Evolutionary conservation across 1,140 invertebrate genomes (phyloP).

Genomic region (Bradynema listronoti): DNA sequence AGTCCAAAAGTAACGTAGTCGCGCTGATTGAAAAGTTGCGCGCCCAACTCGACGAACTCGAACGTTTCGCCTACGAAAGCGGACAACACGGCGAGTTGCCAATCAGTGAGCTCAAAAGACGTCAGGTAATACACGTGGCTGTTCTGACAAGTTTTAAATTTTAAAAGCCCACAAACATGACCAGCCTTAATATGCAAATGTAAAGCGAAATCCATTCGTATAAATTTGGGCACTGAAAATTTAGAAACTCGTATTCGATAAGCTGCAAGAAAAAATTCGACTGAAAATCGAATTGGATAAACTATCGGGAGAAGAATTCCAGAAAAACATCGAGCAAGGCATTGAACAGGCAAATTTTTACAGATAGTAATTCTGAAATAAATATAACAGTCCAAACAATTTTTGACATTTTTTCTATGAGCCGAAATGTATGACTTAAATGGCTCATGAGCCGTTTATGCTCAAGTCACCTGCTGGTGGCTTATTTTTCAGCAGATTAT

Average conservation of each 20-base stretch:
- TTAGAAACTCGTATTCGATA: constrained; percentile 78
- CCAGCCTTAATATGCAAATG: no score
- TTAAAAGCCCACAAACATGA: background rate
- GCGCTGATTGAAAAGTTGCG: constrained; percentile 79
- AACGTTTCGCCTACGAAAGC: constrained; percentile 80
- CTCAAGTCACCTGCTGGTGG: no score
- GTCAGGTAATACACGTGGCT: constrained; percentile 24
- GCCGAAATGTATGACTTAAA: no score
- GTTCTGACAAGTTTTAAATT: constrained; percentile 67
- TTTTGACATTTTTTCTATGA: constrained; percentile 18
- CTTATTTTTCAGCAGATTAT: no score
- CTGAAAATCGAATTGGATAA: constrained; percentile 71
- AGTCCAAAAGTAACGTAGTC: constrained; percentile 64
- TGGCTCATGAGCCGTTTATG: no score
- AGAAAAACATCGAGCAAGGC: constrained; percentile 70
- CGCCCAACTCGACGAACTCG: constrained; percentile 81
- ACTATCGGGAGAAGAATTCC: constrained; percentile 70
- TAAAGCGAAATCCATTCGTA: no score
- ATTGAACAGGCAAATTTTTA: constrained; percentile 65
- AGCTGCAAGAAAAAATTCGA: constrained; percentile 71
- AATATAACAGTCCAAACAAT: background rate
- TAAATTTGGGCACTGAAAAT: constrained; percentile 72
- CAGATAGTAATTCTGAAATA: background rate
- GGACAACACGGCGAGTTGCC: constrained; percentile 44
- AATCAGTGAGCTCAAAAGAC: constrained; percentile 39